These are phyloP conservation scores for Onychomys torridus DNA, from an alignment of 2,797 vertebrate species.

Conservation along the genomic window DNA sequence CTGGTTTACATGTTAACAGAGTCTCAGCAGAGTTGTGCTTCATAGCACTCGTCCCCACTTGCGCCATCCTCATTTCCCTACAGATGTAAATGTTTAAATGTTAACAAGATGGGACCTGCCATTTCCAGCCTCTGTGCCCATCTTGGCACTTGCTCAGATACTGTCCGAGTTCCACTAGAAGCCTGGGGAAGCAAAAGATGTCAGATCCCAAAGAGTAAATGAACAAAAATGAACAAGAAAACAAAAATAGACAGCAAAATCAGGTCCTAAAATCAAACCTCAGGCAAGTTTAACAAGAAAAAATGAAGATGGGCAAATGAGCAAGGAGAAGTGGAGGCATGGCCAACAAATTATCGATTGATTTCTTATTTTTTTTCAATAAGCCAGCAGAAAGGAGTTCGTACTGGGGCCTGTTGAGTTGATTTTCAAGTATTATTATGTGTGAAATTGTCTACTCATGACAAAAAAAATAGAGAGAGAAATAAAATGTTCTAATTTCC, in stretches of 20 bases:
- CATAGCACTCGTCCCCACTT: too few species aligned
- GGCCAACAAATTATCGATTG: background rate
- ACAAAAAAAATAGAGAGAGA: background rate
- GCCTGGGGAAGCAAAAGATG: background rate
- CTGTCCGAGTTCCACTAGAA: background rate
- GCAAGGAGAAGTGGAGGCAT: background rate
- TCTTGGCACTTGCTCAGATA: background rate
- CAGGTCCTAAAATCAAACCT: background rate
- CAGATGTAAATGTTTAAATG: background rate
- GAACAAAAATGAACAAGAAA: background rate
- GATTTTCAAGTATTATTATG: constrained; percentile 60
- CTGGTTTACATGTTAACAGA: background rate
- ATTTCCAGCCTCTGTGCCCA: background rate
- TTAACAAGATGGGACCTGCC: rapidly evolving
- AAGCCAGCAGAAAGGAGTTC: background rate
- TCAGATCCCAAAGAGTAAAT: background rate
- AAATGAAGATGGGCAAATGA: background rate
- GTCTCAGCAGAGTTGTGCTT: background rate
- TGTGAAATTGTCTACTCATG: constrained; percentile 71
- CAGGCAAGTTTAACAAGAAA: background rate
- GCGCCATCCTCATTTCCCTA: background rate
- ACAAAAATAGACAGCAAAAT: background rate
- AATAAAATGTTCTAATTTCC: constrained; percentile 26
- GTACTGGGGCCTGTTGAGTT: background rate
- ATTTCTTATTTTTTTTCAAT: background rate